These are phyloP conservation scores for Pangasius larnaudii DNA, from an alignment of 2,797 vertebrate species.

Conservation along the genomic window DNA sequence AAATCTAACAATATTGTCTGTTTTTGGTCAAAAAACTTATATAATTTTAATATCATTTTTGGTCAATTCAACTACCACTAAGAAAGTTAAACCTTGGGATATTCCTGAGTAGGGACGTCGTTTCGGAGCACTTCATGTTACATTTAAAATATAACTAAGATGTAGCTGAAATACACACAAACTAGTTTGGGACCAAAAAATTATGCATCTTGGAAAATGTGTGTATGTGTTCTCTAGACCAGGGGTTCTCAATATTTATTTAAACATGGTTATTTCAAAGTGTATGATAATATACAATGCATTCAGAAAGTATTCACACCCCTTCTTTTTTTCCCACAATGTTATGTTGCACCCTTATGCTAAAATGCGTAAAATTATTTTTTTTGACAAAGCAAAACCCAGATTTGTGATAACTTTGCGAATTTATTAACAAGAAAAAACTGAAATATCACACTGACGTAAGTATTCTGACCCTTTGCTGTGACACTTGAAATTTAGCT, in stretches of 20 bases:
- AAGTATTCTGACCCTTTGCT: no score
- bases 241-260: not conserved
- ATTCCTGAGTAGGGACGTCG: constrained; percentile 46
- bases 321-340: no score
- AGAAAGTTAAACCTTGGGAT: constrained; percentile 9
- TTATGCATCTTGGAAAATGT: not conserved
- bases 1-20: not conserved
- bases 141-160: not conserved
- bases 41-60: constrained; percentile 29
- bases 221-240: not conserved
- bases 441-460: no score
- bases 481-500: no score
- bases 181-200: constrained; percentile 2
- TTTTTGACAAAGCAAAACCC: no score
- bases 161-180: not conserved
- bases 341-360: no score
- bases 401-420: no score
- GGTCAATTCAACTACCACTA: constrained; percentile 30
- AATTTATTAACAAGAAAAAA: no score
- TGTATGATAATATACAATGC: not conserved
- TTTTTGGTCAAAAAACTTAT: constrained; percentile 45
- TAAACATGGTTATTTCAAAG: not conserved
- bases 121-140: constrained; percentile 3
- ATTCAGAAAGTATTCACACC: no score
- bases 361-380: no score